These are phyloP conservation scores for Microcebus jonahi DNA, from an alignment of 2,113 vertebrate species.

Conservation along the genomic window DNA sequence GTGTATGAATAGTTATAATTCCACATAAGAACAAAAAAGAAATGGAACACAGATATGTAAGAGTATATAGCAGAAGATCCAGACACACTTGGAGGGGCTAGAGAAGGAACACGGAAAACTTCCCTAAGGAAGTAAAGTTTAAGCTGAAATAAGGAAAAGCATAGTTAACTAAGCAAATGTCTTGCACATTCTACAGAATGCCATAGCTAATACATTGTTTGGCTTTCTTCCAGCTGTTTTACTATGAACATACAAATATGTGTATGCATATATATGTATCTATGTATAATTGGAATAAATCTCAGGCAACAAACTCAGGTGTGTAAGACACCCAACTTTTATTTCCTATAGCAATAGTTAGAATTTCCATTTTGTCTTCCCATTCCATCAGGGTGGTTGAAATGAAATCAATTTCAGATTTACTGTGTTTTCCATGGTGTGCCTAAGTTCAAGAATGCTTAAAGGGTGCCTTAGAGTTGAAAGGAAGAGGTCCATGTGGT, in stretches of 20 bases:
- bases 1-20: slow-evolving; percentile 1
- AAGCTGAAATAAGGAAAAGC: not conserved
- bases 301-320: slow-evolving; percentile 31
- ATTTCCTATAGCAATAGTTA: slow-evolving; percentile 46
- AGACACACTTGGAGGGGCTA: not conserved
- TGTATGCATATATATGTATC: not conserved
- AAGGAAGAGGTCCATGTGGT: not conserved
- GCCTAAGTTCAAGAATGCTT: slow-evolving; percentile 36
- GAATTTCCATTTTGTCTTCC: slow-evolving; percentile 18
- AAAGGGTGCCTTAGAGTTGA: slow-evolving; percentile 3
- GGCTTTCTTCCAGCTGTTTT: not conserved
- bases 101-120: not conserved
- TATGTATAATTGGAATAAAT: slow-evolving; percentile 5
- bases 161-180: slow-evolving; percentile 4
- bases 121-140: slow-evolving; percentile 6
- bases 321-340: not conserved
- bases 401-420: not conserved
- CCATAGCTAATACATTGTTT: not conserved
- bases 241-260: not conserved
- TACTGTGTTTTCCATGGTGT: not conserved
- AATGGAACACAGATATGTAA: not conserved
- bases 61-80: not conserved
- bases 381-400: not conserved
- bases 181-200: slow-evolving; percentile 30
- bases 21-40: not conserved